phyloP scores from a whole-genome alignment of 2,113 vertebrate species.

The Scomber japonicus region DNA sequence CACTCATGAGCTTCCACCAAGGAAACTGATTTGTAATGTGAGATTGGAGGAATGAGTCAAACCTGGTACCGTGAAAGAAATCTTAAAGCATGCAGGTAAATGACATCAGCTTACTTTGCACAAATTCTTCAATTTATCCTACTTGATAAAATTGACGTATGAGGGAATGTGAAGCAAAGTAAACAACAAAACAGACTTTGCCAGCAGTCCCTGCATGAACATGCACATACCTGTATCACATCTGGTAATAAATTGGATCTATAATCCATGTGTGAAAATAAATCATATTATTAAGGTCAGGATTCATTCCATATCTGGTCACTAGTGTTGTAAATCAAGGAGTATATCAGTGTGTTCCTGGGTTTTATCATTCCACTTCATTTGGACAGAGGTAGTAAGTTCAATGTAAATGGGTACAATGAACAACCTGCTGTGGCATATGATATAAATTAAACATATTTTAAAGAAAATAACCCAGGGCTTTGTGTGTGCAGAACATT shows the following conservation, averaged over 20 bases:
- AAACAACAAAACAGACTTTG: background rate
- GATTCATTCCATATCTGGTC: background rate
- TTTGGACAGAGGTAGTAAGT: background rate
- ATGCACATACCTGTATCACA: background rate
- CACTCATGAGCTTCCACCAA: conserved; percentile 1
- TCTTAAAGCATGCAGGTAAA: conserved; percentile 11
- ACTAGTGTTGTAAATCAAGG: background rate
- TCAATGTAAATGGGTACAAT: background rate
- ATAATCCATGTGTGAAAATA: conserved; percentile 4
- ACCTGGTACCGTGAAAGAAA: background rate
- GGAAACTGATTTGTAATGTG: conserved; percentile 5
- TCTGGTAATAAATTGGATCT: background rate
- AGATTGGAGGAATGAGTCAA: conserved; percentile 8
- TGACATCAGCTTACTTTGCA: background rate
- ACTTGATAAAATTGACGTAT: conserved; percentile 11
- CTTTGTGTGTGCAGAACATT: conserved; percentile 29
- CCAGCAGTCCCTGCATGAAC: background rate
- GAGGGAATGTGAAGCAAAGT: background rate
- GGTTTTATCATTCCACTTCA: background rate
- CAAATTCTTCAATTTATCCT: conserved; percentile 16
- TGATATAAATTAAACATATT: conserved; percentile 22
- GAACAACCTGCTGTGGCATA: background rate
- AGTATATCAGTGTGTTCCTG: background rate
- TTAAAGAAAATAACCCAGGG: background rate
- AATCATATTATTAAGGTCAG: background rate